Evolutionary conservation across 2,797 vertebrate genomes (phyloP), one percentile per base, ranked within the genome.

Genomic region (Perodicticus potto): DNA sequence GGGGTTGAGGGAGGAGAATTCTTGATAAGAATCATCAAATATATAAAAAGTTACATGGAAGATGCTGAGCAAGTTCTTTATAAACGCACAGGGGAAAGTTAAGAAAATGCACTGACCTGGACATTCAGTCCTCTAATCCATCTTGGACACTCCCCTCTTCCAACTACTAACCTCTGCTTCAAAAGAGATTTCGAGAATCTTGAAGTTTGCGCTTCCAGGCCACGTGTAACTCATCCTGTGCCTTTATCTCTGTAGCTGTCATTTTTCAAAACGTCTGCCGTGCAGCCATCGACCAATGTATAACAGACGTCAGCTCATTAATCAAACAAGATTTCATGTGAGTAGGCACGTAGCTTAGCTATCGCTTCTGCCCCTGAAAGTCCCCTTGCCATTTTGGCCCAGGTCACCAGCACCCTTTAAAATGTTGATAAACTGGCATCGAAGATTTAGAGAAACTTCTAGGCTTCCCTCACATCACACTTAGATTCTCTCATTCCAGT

Each of bases 261-360:
- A 20, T 17, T 94, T 89, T 91, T 74, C 86, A 63, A 29, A 84
- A 69, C 37, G 72, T 17, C 74, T 77, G 14, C 59, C 59, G 72
- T 67, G 29, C 3, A 87, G 43, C 37, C 17, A 12, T 40, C n/a
- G 20, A 72, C 22, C 61, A 11, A 25, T 73, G 37, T 57, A 29
- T 45, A 86, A 87, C 40, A 87, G 84, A 92, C 34, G 40, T 49
- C n/a, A 74, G 59, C n/a, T 70, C 70, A 89, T 89, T 57, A 65
- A n/a, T 63, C 67, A 90, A 82, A 77, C 53, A 82, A 14, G 45
- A 70, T 37, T 93, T 83, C 53, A 53, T 61, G 73, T 43, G 49
- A 89, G 49, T 57, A 73, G 34, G 40, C 25, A 25, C 3, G n/a
- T 78, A 34, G 43, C 82, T 92, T 72, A 90, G 45, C 40, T 69